A percentile compares a stretch with the other conserved stretches of the same genome.
Evolutionary conservation across 1,140 invertebrate genomes (phyloP).

Genomic region (Lordiphosa clarofinis): DNA sequence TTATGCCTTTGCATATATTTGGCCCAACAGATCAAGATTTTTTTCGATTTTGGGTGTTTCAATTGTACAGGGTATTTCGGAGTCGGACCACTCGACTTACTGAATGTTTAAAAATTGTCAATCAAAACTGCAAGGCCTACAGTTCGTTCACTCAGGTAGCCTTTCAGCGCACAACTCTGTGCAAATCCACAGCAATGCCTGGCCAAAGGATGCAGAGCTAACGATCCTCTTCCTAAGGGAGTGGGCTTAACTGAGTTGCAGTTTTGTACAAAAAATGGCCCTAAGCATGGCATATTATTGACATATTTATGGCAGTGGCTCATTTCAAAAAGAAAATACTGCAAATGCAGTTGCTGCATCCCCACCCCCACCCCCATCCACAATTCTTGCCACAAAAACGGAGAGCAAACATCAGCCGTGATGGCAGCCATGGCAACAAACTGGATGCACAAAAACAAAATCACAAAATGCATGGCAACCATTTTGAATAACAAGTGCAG

Average conservation of each 20-base stretch:
- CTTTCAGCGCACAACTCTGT: too few species aligned
- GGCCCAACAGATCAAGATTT: too few species aligned
- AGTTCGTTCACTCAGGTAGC: conserved; percentile 2
- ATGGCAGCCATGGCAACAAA: conserved; percentile 66
- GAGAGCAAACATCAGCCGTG: conserved; percentile 43
- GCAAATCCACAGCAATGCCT: conserved; percentile 35
- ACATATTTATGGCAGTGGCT: conserved; percentile 8
- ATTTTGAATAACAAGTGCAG: conserved; percentile 75
- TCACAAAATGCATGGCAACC: conserved; percentile 71
- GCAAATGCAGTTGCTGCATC: conserved; percentile 1
- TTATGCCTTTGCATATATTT: too few species aligned
- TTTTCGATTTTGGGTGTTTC: too few species aligned
- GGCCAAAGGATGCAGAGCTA: conserved; percentile 33
- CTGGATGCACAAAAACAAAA: conserved; percentile 34
- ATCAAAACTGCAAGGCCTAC: conserved; percentile 3
- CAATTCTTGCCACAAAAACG: conserved; percentile 45
- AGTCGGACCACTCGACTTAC: too few species aligned
- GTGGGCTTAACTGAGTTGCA: not conserved
- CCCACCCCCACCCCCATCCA: conserved; percentile 3
- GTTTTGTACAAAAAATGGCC: conserved; percentile 49
- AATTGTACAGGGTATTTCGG: too few species aligned
- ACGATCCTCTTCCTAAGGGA: conserved; percentile 18
- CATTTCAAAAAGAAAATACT: not conserved
- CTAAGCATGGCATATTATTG: conserved; percentile 1
- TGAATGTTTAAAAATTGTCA: not conserved